Percentiles rank a stretch among this genome's conserved stretches.
Conservation (phyloP, 2,113 vertebrate genomes). For the Corynorhinus townsendii region DNA sequence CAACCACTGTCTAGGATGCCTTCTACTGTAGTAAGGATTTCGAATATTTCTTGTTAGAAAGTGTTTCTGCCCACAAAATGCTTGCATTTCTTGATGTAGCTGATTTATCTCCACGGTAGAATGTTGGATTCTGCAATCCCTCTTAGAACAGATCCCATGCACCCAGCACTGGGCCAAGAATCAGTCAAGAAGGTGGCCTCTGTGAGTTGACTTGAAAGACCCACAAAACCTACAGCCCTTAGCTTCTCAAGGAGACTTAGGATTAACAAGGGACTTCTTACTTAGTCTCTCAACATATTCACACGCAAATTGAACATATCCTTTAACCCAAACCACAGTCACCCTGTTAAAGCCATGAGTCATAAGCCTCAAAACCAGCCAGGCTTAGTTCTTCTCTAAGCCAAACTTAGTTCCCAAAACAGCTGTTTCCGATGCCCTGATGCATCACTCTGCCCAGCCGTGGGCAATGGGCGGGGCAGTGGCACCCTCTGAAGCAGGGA, state of each 20-base stretch:
- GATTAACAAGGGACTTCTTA: not conserved
- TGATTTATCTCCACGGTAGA: fast-evolving
- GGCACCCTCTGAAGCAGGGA: not conserved
- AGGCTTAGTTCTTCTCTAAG: not conserved
- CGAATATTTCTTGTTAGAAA: not conserved
- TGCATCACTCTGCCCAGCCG: not conserved
- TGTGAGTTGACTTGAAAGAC: not conserved
- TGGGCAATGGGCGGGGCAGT: fast-evolving
- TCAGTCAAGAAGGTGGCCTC: not conserved
- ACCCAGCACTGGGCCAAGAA: not conserved
- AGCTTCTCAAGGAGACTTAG: not conserved
- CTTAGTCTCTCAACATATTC: not conserved
- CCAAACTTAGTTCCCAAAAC: not conserved
- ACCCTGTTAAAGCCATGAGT: not conserved
- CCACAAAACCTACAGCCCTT: not conserved
- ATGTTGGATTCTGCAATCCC: not conserved
- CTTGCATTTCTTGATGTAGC: not conserved
- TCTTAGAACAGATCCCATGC: not conserved
- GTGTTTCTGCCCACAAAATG: not conserved
- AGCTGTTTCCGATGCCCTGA: not conserved
- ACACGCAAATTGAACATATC: not conserved
- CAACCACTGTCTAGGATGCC: not conserved
- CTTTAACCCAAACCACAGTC: not conserved
- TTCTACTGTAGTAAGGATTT: not conserved
- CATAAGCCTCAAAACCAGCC: not conserved